A percentile compares a stretch with the other conserved stretches of the same genome.
Evolutionary conservation across 2,888 invertebrate species (phyloP).

Genomic region (Ophion obscuratus): DNA sequence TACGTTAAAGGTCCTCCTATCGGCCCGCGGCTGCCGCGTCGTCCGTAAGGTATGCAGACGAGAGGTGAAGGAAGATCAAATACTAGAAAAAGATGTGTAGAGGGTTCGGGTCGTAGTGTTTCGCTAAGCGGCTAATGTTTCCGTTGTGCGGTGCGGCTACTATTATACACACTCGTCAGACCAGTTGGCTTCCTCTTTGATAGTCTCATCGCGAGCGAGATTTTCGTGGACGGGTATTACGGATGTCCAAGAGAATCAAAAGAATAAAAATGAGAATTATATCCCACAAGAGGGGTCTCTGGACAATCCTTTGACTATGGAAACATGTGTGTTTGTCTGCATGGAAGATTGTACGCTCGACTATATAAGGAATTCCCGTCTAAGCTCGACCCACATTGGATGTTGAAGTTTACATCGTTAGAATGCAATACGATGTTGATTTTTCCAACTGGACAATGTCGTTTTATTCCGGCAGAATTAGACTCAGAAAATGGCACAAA

Average conservation of each 20-base stretch:
- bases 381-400: background rate
- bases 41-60: slow-evolving; percentile 1
- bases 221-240: slow-evolving; percentile 38
- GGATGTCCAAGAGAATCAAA: background rate
- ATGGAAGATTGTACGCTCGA: no score
- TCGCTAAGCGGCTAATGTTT: slow-evolving; percentile 56
- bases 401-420: no score
- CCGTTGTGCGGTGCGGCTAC: slow-evolving; percentile 22
- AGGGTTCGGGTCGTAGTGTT: background rate
- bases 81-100: background rate
- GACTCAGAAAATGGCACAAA: no score
- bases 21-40: background rate
- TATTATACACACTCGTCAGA: slow-evolving; percentile 37
- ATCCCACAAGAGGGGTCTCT: slow-evolving; percentile 24
- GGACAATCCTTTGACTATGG: background rate
- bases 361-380: background rate
- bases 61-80: slow-evolving; percentile 29
- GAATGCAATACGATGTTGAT: no score
- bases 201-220: background rate
- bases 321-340: background rate
- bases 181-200: slow-evolving; percentile 18
- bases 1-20: background rate
- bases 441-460: no score
- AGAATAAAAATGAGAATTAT: slow-evolving; percentile 22
- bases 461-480: no score